Base-by-base conservation (phyloP, 2,113 vertebrate species). In the Seriola dumerili region DNA sequence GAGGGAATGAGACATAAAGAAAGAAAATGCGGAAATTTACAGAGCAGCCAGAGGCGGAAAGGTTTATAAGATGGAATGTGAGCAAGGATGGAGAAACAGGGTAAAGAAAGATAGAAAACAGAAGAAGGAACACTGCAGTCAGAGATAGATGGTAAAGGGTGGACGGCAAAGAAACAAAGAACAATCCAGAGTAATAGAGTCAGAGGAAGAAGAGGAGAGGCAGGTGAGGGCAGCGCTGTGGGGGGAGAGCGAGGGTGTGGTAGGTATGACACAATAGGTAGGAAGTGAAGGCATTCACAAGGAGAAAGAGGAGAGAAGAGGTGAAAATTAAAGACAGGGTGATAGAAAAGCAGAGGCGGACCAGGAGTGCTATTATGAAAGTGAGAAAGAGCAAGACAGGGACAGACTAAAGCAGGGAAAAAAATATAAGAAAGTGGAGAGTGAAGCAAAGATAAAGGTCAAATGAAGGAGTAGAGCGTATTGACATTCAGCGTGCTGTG, bases 21-120 rank as follows among this genome's bases (percentile, higher is more conserved):
- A 81, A 72, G 78, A 80, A 89, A 90, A 85, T 50, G 72, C 14
- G 32, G 77, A 83, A 89, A 87, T 88, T 88, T 89, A 88, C 90
- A 74, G 86, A 69, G 74, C 29, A 82, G 87, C 89, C 74, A 77
- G 82, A 89, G 88, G 89, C 80, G 10, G 19, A 72, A 52, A 75
- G 40, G 73, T 52, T 70, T 85, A 64, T 69, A 46, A 79, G 82
- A 91, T 38, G 72, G 74, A 84, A 82, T 81, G 74, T 76, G 85
- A 88, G 86, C 52, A 73, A 86, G 40, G 84, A 85, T 86, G 83
- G 77, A 85, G 63, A 65, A 67, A 80, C 11, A 2, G 59, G 70
- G 70, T 3, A 59, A 34, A 61, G 2, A 5, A 54, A 72, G 78
- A 85, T 21, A 75, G 67, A 67, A 75, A 77, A 72, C 19, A 78